Evolutionary conservation across 2,888 invertebrate genomes (phyloP), one percentile per base, ranked within the genome.

Genomic region (Hydraecia micacea): DNA sequence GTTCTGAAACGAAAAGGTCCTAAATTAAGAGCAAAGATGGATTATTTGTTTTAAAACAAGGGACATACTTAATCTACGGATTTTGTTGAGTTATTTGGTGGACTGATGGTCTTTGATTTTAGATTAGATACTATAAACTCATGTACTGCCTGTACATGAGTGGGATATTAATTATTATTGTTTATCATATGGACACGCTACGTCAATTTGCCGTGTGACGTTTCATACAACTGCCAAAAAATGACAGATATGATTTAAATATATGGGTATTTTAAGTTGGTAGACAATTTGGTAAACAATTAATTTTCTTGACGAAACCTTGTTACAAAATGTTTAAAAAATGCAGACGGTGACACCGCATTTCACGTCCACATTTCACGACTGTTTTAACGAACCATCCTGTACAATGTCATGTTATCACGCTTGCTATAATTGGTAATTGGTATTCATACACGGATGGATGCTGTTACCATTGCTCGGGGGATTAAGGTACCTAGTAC

Each of bases 361-460:
- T 21, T 73, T 73, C 36, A 49, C 21, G 28, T 49, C 9, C 6
- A 32, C 15, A 63, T 42, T 52, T 55, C 21, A 42, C 13, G 25
- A 32, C 42, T 2, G 11, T 73, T 72, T 81, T 52, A 42, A n/a
- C 13, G 32, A 62, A 42, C 42, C 2, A 2, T 60, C 21, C 32
- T 39, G 18, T 49, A 69, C 65, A 58, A 63, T 83, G 4, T 42
- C 58, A 42, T 69, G 58, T 55, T 60, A 70, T 62, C 52, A 75
- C 76, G 46, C 49, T 42, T 52, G 49, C 83, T 36, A 66, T 79
- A 75, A 79, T 82, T 82, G 65, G 58, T 75, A n/a, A 65, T 79
- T 79, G 32, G 8, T 83, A 83, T 83, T 76, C 83, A 76, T 52
- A 79, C 52, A 66, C 28, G 81, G 25, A 25, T 79, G 42, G 58